Base-by-base conservation (phyloP, 2,797 vertebrate genomes). In the Sebastes vulpes region DNA sequence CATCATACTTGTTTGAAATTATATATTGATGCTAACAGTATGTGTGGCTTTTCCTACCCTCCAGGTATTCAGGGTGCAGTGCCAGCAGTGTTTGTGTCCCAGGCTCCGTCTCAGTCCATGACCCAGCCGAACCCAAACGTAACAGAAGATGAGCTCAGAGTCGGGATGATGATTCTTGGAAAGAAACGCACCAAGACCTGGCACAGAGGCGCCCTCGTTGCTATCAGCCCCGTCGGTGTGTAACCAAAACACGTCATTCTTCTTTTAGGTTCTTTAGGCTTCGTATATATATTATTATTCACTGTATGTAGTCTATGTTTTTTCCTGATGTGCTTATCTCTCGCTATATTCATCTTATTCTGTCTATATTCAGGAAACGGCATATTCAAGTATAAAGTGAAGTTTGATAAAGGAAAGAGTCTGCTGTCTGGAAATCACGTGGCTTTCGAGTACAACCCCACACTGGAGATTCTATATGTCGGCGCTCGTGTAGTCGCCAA, bases 321-420 rank as follows among this genome's bases (percentile, higher is more conserved):
- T 6, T 18, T 10, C 14, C 7, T 53, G 6, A 26, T 65, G 9
- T 81, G 12, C 14, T 16, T 46, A 1, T 74, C 9, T 60, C 63
- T 82, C 10, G 6, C 20, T 3, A 38, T 14, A 38, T 38, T 38
- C 35, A 38, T 38, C 35, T 38, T 38, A 38, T 11, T 79, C 21
- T 83, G 18, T 72, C 25, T 50, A 1, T 52, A 6, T 78, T 18
- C 90, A 99, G 98, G 97, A 9, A 96, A 95, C 1, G 96, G 96
- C 28, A 53, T 93, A 48, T 95, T 86, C 74, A 99, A 99, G 46
- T 99, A 97, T 93, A 99, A 99, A 86, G 98, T 99, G 79, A 99
- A 98, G 79, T 99, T 99, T 82, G 99, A 99, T 35, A 99, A 99
- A 92, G 98, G 98, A 1, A 99, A 99, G 94, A 99, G 98, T 87